Percentiles rank a stretch among this genome's conserved stretches.
These are phyloP conservation scores for Dendroctonus ponderosae DNA, from an alignment of 1,140 invertebrate genomes.

Conservation along the genomic window DNA sequence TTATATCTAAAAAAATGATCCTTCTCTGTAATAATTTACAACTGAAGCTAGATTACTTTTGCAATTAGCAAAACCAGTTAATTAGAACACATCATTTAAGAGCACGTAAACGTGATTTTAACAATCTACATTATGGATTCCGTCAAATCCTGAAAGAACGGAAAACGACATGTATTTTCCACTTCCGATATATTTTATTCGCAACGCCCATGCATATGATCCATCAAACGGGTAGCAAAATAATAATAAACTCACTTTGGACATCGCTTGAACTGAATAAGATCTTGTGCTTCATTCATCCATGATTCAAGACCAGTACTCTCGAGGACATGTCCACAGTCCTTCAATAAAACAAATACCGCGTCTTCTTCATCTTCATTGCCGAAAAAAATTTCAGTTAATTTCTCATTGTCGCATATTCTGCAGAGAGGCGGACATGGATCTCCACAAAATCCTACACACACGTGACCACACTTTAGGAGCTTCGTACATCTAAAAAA, in stretches of 20 bases:
- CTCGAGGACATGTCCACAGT: constrained; percentile 66
- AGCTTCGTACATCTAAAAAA: constrained; percentile 40
- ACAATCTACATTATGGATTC: no score
- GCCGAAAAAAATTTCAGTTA: constrained; percentile 58
- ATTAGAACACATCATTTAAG: no score
- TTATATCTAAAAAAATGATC: no score
- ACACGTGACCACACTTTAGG: constrained; percentile 60
- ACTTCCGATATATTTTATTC: no score
- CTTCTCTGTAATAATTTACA: no score
- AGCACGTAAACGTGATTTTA: no score
- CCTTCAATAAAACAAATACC: constrained; percentile 62
- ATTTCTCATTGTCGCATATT: constrained; percentile 53
- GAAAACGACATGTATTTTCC: no score
- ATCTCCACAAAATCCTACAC: constrained; percentile 70
- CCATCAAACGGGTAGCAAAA: neutral
- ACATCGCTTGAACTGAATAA: constrained; percentile 60
- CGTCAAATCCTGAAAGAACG: no score
- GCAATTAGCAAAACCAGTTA: no score
- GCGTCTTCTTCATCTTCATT: constrained; percentile 58
- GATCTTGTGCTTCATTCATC: constrained; percentile 51
- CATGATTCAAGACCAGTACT: constrained; percentile 56
- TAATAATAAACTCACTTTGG: constrained; percentile 48
- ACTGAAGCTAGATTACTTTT: no score
- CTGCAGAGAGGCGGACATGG: constrained; percentile 57
- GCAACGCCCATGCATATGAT: no score